These are phyloP conservation scores for Dicentrarchus labrax DNA, from an alignment of 2,113 vertebrate species.

Conservation along the genomic window DNA sequence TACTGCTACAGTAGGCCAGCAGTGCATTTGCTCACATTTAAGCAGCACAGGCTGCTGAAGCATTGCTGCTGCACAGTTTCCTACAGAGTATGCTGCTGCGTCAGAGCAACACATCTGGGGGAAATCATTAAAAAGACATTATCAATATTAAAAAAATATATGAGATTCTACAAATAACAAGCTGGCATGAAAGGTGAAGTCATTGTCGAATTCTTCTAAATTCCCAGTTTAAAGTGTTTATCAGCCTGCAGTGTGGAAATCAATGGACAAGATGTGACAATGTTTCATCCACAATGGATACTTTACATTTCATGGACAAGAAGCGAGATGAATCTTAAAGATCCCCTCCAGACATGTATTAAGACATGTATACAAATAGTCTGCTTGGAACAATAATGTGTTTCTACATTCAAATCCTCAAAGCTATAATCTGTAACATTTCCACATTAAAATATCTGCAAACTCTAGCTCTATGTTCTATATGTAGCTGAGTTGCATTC, in stretches of 20 bases:
- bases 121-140: slow-evolving; percentile 10
- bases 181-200: not conserved
- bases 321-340: not conserved
- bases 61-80: not conserved
- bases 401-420: no score
- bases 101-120: not conserved
- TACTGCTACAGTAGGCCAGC: slow-evolving; percentile 18
- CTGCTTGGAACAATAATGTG: no score
- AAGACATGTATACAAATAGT: not conserved
- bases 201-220: not conserved
- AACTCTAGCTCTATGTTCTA: no score
- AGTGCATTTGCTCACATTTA: slow-evolving; percentile 9
- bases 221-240: not conserved
- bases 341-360: not conserved
- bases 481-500: no score
- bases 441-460: no score
- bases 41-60: not conserved
- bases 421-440: no score
- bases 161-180: slow-evolving; percentile 2
- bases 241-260: not conserved
- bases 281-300: not conserved
- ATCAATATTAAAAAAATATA: not conserved
- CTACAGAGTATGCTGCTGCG: not conserved
- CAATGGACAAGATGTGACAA: slow-evolving; percentile 10
- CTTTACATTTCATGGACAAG: not conserved